Conservation (phyloP, 2,113 vertebrate species). For the Fregetta grallaria region DNA sequence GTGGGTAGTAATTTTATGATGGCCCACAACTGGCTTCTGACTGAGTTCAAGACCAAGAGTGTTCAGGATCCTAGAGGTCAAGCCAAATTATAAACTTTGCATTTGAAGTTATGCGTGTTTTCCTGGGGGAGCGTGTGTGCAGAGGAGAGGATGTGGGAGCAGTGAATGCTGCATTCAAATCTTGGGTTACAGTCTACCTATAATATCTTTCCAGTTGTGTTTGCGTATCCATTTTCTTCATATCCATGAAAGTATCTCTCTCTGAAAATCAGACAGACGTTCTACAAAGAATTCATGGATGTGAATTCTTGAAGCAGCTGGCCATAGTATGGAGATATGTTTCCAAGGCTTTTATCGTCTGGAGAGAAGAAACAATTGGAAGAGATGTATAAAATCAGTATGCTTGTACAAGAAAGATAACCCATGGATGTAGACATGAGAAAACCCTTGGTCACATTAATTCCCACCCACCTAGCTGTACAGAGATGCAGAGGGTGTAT, state of each 20-base stretch:
- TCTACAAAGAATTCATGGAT: not conserved
- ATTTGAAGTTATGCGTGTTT: not conserved
- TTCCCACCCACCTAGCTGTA: not conserved
- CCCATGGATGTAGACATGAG: not conserved
- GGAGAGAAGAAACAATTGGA: constrained; percentile 11
- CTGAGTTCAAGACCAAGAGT: not conserved
- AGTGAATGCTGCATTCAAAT: constrained; percentile 26
- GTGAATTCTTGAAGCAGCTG: constrained; percentile 26
- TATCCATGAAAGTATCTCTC: not conserved
- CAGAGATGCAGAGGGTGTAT: not conserved
- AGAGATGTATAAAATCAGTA: not conserved
- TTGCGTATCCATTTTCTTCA: not conserved
- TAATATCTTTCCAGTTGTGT: not conserved
- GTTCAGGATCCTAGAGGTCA: not conserved
- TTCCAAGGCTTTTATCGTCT: not conserved
- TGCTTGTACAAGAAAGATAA: not conserved
- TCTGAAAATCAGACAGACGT: not conserved
- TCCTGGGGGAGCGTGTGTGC: not conserved
- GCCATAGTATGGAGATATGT: not conserved
- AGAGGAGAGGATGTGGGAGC: not conserved
- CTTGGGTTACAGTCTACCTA: constrained; percentile 5
- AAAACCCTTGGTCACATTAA: not conserved
- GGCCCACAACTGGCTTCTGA: not conserved
- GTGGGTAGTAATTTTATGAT: not conserved
- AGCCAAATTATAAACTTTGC: not conserved